A percentile compares a stretch with the other conserved stretches of the same genome.
phyloP scores from a whole-genome alignment of 2,113 vertebrate species.

The Crotalus viridis region DNA sequence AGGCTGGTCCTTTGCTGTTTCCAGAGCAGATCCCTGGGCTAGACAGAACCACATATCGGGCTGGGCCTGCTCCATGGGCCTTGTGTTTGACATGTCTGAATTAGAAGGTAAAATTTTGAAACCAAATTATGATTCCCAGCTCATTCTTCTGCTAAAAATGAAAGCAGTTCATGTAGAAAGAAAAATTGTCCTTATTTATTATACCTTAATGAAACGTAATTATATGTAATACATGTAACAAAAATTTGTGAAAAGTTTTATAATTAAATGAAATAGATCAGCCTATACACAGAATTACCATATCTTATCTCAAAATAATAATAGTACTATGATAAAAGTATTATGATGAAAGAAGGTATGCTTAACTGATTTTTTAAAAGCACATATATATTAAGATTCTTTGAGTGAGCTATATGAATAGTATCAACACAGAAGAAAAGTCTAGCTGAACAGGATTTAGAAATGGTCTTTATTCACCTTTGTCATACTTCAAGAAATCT shows the following conservation, averaged over 20 bases:
- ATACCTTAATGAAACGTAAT: background rate
- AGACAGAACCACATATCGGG: no score
- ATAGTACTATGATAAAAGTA: background rate
- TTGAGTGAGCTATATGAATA: background rate
- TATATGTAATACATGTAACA: background rate
- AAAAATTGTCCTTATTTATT: background rate
- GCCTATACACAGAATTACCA: background rate
- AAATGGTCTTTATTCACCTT: no score
- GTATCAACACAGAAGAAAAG: no score
- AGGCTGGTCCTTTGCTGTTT: no score
- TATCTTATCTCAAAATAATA: background rate
- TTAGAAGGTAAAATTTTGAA: background rate
- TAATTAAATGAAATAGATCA: background rate
- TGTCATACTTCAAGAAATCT: no score
- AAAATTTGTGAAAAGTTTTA: background rate
- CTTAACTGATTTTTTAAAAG: background rate
- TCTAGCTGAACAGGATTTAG: no score
- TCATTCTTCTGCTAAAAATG: background rate
- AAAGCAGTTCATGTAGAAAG: background rate
- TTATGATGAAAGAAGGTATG: background rate
- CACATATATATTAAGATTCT: background rate
- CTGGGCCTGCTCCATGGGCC: no score
- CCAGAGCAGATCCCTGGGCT: no score
- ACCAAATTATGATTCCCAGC: background rate
- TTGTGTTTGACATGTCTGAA: background rate